These are phyloP conservation scores for Rissa tridactyla DNA, from an alignment of 2,113 vertebrate genomes.

Conservation along the genomic window DNA sequence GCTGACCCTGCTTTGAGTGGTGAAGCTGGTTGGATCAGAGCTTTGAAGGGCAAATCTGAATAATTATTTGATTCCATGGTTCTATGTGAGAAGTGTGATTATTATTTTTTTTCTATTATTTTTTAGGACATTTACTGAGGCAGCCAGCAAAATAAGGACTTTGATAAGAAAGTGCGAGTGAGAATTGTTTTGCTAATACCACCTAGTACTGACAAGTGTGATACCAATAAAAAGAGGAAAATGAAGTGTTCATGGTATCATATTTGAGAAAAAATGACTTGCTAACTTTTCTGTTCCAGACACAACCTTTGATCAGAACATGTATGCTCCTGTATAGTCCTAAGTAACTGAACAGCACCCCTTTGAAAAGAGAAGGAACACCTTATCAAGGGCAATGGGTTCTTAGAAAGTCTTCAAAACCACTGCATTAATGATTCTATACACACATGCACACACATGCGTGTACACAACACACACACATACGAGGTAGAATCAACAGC, in stretches of 20 bases:
- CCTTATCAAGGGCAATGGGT: not conserved
- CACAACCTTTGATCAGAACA: not conserved
- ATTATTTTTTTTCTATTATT: not conserved
- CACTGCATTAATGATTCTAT: not conserved
- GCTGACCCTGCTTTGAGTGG: not conserved
- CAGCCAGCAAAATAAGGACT: not conserved
- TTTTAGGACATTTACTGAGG: not conserved
- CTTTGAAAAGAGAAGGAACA: not conserved
- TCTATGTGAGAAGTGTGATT: not conserved
- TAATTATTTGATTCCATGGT: not conserved
- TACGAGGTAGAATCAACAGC: not conserved
- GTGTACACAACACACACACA: fast-evolving
- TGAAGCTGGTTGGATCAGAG: not conserved
- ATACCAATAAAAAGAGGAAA: not conserved
- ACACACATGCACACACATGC: fast-evolving
- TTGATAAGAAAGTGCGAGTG: not conserved
- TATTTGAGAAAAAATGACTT: not conserved
- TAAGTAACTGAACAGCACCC: not conserved
- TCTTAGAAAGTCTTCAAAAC: not conserved
- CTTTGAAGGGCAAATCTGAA: not conserved
- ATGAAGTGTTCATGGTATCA: not conserved
- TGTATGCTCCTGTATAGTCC: not conserved
- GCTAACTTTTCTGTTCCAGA: not conserved
- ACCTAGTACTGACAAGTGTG: not conserved
- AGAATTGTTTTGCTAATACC: not conserved